Evolutionary conservation across 2,113 vertebrate genomes (phyloP), one percentile per base, ranked within the genome.

Genomic region (Pseudorhombus dupliciocellatus): DNA sequence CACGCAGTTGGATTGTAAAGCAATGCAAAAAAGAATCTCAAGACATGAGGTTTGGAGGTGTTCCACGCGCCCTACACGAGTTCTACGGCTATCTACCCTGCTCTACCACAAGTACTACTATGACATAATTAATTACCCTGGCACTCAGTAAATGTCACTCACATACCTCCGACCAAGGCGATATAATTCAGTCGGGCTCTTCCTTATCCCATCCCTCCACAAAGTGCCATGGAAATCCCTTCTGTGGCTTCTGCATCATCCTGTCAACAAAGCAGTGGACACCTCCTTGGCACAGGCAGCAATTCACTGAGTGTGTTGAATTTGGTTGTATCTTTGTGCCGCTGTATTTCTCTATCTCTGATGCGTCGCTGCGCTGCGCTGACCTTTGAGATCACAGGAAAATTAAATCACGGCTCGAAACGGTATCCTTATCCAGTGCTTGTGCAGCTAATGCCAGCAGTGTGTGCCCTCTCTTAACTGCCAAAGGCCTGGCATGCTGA

Each of bases 401-500:
- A 82, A 15, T 20, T 6, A 51, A 55, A 7, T 22, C 22, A 26
- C 7, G 22, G 15, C 30, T 44, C 51, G 16, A 57, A 8, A 31
- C 9, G 16, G 66, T 64, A 71, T 75, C 58, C 55, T 65, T 59
- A 31, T 31, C 65, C 40, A 12, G 26, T 62, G 48, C 70, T 40
- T 69, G 62, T 57, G 44, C 37, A 63, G 66, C 67, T 58, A 52
- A 73, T 77, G 79, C 80, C 78, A 79, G 69, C 56, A 62, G 73
- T 66, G 53, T 81, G 73, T 81, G 82, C 72, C 77, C 74, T 78
- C 69, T 75, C 50, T 22, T 62, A 93, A 94, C 92, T 93, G 92
- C 92, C 93, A 93, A 89, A 83, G 90, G 90, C 94, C 91, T 93
- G 82, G 73, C 85, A 72, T 88, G 82, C 76, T 21, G 93, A 92